Evolutionary conservation across 2,888 invertebrate species (phyloP).

Genomic region (Argyresthia albistria): DNA sequence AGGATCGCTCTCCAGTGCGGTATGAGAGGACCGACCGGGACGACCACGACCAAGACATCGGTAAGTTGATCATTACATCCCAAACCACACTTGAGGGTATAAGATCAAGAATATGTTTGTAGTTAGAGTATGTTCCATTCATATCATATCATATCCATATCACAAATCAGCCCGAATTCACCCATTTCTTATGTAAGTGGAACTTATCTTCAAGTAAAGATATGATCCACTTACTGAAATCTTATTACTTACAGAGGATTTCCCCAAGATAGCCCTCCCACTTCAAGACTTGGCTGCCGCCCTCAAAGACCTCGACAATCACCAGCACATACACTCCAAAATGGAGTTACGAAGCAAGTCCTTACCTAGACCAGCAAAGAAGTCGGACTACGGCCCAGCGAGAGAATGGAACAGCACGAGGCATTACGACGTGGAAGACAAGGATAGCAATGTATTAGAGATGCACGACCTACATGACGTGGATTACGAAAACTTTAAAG

Average conservation of each 20-base stretch:
- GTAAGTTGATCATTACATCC: conserved; percentile 14
- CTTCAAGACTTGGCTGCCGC: conserved; percentile 59
- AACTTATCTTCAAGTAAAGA: no score
- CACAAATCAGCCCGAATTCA: no score
- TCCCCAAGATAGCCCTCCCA: conserved; percentile 58
- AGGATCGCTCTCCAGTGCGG: no score
- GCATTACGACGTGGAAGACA: conserved; percentile 37
- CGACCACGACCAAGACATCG: conserved; percentile 36
- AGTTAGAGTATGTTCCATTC: no score
- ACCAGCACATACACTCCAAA: conserved; percentile 42
- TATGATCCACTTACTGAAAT: no score
- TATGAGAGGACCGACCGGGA: conserved; percentile 20
- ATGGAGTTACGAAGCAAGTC: conserved; percentile 48
- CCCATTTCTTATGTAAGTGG: no score
- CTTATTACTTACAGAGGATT: conserved; percentile 24
- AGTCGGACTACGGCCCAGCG: conserved; percentile 40
- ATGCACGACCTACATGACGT: conserved; percentile 60
- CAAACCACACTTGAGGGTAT: no score
- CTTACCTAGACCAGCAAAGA: conserved; percentile 43
- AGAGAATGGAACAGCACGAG: conserved; percentile 40
- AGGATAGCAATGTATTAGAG: conserved; percentile 56
- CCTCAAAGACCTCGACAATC: conserved; percentile 46
- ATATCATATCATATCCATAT: no score
- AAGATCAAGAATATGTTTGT: no score
- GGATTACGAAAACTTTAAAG: conserved; percentile 63